Percentiles rank a stretch among this genome's conserved stretches.
phyloP scores from a whole-genome alignment of 1,140 invertebrate genomes.

The Ladona fulva region DNA sequence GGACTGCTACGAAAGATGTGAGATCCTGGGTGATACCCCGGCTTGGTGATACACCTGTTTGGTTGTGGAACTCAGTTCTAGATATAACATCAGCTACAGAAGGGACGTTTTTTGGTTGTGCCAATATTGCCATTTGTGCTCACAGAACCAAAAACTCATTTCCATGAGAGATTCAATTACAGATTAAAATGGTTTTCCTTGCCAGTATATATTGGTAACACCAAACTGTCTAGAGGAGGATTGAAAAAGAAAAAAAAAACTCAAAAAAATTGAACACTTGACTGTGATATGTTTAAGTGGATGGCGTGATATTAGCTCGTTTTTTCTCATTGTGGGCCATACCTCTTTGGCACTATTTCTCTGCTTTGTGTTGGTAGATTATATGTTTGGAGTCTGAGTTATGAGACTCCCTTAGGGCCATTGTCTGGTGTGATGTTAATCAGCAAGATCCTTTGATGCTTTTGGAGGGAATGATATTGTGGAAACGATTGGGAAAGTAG shows the following conservation, averaged over 20 bases:
- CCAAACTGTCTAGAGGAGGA: background rate
- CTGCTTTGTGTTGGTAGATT: slow-evolving; percentile 9
- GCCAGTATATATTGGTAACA: background rate
- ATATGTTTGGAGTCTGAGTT: background rate
- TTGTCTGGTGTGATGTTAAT: background rate
- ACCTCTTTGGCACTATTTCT: background rate
- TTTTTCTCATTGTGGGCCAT: background rate
- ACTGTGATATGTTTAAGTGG: slow-evolving; percentile 9
- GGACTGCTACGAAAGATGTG: too few relatives aligned
- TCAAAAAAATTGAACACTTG: background rate
- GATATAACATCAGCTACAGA: background rate
- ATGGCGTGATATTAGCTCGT: slow-evolving; percentile 4
- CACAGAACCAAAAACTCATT: background rate
- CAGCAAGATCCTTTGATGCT: background rate
- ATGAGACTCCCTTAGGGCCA: background rate
- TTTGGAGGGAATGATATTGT: background rate
- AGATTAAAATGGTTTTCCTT: background rate
- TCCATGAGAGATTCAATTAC: background rate
- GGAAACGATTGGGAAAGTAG: too few relatives aligned
- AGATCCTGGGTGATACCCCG: too few relatives aligned
- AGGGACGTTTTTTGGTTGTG: background rate
- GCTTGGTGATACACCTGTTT: too few relatives aligned
- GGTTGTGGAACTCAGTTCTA: too few relatives aligned
- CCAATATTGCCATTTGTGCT: background rate
- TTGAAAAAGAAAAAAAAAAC: background rate